Conservation (phyloP, 2,797 vertebrate species). For the Sebastiscus tertius region DNA sequence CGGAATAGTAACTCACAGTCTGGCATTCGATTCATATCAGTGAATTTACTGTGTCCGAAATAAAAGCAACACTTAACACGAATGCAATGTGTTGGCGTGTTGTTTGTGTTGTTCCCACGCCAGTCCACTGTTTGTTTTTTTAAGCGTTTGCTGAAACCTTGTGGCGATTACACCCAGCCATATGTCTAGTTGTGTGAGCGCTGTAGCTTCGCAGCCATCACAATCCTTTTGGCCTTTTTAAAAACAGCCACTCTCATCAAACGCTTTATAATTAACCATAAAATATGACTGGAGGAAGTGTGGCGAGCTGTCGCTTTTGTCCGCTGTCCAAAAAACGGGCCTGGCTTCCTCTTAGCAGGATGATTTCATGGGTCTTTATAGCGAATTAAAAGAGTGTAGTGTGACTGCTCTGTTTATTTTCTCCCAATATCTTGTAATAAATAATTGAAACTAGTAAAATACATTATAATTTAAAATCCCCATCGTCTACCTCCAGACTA, state of each 20-base stretch:
- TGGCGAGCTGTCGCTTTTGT: constrained; percentile 60
- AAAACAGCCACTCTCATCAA: constrained; percentile 66
- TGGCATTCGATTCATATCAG: constrained; percentile 46
- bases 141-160: constrained; percentile 53
- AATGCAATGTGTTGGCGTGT: constrained; percentile 44
- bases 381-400: constrained; percentile 26
- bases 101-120: constrained; percentile 41
- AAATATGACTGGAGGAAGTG: constrained; percentile 62
- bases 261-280: constrained; percentile 71
- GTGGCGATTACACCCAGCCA: constrained; percentile 63
- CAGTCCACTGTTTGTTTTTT: constrained; percentile 28
- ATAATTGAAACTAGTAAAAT: neutral
- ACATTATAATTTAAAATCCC: neutral
- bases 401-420: constrained; percentile 1
- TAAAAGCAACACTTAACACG: constrained; percentile 62
- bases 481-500: neutral
- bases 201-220: constrained; percentile 35
- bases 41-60: constrained; percentile 39
- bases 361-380: constrained; percentile 55
- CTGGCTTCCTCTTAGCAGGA: constrained; percentile 38
- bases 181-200: constrained; percentile 67
- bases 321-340: constrained; percentile 39
- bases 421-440: neutral
- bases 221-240: constrained; percentile 70
- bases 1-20: constrained; percentile 11